Conservation (phyloP, 2,113 vertebrate species). For the Neodon shergylaensis region DNA sequence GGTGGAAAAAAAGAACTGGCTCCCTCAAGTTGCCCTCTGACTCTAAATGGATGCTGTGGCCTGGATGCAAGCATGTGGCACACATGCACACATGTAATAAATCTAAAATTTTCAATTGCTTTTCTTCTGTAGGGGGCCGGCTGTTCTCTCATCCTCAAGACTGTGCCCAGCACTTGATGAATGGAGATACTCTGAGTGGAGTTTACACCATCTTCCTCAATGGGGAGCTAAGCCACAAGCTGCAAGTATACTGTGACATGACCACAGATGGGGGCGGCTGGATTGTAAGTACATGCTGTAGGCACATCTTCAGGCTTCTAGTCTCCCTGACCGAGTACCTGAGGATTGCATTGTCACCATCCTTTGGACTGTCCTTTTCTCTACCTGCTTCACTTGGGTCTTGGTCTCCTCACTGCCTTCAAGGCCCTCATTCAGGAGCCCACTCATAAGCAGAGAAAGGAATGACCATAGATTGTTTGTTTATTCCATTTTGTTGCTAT, state of each 20-base stretch:
- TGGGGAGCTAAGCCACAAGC: constrained; percentile 91
- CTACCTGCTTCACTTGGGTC: neutral
- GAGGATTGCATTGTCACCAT: neutral
- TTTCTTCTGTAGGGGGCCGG: constrained; percentile 88
- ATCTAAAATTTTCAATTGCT: neutral
- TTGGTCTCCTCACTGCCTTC: neutral
- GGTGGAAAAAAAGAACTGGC: neutral
- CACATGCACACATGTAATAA: neutral
- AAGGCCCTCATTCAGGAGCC: neutral
- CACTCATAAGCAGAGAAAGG: neutral
- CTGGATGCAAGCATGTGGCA: neutral
- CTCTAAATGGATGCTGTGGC: too few species aligned
- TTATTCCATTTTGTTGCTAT: neutral
- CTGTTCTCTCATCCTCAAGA: constrained; percentile 96
- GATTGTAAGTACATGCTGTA: constrained; percentile 91
- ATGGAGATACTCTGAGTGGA: constrained; percentile 93
- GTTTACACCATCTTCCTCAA: constrained; percentile 97
- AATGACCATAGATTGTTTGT: neutral
- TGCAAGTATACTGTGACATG: constrained; percentile 99
- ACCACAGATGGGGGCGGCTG: constrained; percentile 95
- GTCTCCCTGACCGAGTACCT: neutral
- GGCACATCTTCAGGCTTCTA: rapidly evolving
- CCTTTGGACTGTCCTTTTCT: neutral
- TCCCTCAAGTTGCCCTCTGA: neutral
- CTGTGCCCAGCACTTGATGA: constrained; percentile 96